Evolutionary conservation across 2,113 vertebrate species (phyloP).

Genomic region (Sorex araneus): DNA sequence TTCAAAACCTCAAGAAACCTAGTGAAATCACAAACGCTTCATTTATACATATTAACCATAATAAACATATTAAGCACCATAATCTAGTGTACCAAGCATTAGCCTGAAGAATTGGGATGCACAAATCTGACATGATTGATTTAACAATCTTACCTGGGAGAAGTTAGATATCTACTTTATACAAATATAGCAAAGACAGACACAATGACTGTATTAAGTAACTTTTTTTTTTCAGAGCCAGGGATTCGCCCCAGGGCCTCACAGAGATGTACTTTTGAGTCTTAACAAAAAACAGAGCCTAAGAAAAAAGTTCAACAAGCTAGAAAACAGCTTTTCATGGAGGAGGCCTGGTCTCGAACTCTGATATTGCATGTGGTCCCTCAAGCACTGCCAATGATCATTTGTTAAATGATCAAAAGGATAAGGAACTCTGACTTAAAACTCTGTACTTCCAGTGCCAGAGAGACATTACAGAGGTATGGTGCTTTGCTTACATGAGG

Average conservation of each 20-base stretch:
- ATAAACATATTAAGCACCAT: not conserved
- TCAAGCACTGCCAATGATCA: too few relatives aligned
- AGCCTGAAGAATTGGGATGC: not conserved
- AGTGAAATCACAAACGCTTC: not conserved
- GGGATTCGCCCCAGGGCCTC: too few relatives aligned
- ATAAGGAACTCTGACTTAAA: conserved; percentile 38
- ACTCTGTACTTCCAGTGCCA: conserved; percentile 22
- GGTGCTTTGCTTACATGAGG: too few relatives aligned
- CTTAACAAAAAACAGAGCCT: not conserved
- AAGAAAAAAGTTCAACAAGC: too few relatives aligned
- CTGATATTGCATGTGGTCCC: too few relatives aligned
- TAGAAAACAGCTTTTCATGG: too few relatives aligned
- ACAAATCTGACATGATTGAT: conserved; percentile 52
- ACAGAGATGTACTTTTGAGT: not conserved
- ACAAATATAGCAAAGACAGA: conserved; percentile 19
- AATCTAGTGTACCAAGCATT: not conserved
- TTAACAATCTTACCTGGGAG: not conserved
- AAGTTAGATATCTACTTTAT: not conserved
- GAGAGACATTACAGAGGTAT: too few relatives aligned
- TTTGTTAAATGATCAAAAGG: conserved; percentile 62
- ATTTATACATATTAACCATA: not conserved
- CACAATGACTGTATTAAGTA: too few relatives aligned
- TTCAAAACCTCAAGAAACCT: conserved; percentile 49
- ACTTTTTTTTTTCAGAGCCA: too few relatives aligned
- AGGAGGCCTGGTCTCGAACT: too few relatives aligned